A percentile compares a stretch with the other conserved stretches of the same genome.
Evolutionary conservation across 2,888 invertebrate genomes (phyloP).

Genomic region (Agrypnus murinus): DNA sequence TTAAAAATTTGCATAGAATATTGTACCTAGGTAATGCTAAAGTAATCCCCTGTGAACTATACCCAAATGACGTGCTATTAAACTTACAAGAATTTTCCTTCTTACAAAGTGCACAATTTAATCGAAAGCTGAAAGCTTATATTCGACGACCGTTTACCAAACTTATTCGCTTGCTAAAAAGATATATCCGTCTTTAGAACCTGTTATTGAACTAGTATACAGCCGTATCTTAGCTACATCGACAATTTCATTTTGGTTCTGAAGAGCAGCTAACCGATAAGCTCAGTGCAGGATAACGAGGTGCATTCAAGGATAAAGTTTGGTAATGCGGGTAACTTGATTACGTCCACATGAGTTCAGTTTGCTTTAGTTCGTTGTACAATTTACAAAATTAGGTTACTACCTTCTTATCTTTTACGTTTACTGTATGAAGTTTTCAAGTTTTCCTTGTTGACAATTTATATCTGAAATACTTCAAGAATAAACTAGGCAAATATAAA

Average conservation of each 20-base stretch:
- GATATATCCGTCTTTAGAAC: conserved; percentile 17
- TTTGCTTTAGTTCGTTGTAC: conserved; percentile 48
- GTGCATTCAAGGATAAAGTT: conserved; percentile 52
- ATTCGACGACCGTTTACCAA: conserved; percentile 14
- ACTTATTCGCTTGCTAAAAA: conserved; percentile 18
- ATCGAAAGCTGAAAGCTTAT: conserved; percentile 28
- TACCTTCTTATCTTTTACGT: conserved; percentile 44
- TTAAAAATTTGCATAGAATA: no score
- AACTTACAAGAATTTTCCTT: conserved; percentile 15
- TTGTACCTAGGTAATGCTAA: not conserved
- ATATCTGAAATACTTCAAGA: not conserved
- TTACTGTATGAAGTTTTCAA: conserved; percentile 25
- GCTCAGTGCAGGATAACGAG: conserved; percentile 51
- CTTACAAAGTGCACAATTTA: conserved; percentile 29
- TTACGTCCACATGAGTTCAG: conserved; percentile 50
- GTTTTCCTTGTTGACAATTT: conserved; percentile 4
- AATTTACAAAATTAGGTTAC: conserved; percentile 48
- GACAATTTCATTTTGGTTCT: conserved; percentile 47
- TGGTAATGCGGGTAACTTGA: conserved; percentile 53
- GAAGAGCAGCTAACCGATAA: conserved; percentile 48
- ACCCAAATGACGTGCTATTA: not conserved
- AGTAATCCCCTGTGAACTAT: not conserved
- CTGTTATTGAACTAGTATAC: conserved; percentile 10
- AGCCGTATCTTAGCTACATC: conserved; percentile 33
- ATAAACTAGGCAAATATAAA: not conserved